Base-by-base conservation (phyloP, 2,888 invertebrate species). In the Eristalis arbustorum region DNA sequence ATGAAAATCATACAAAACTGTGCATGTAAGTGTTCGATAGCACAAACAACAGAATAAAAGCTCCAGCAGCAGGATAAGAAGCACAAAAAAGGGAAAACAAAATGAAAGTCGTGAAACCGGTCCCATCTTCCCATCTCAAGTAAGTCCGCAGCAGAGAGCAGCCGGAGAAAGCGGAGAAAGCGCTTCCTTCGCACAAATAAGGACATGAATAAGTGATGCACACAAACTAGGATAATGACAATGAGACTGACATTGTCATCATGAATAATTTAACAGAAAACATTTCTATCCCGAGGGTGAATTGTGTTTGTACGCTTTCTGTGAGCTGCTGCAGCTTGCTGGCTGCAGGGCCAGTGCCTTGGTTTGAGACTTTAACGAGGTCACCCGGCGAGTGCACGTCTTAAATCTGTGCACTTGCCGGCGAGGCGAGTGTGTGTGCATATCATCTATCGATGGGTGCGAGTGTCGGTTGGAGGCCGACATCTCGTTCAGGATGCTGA, bases 171-270 rank as follows among this genome's bases (percentile, higher is more conserved):
- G n/a, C n/a, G n/a, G n/a, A n/a, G 25, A 59, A 8, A 59, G 72
- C 25, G 28, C 25, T 73, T 73, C n/a, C n/a, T 34, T 37, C 57
- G 61, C 63, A 25, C 31, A 31, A 57, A 8, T 22, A 59, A 56
- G 34, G 42, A 56, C 64, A 71, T 64, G 78, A 78, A 66, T 66
- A 78, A 64, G 56, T 34, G 78, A 64, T 64, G 59, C 59, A 66
- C 64, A 64, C 72, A 61, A 63, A 49, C 61, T 73, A 74, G 49
- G 57, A 71, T 59, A 56, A 78, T 42, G 80, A 72, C 74, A 74
- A 75, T 69, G 78, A 78, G 68, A 75, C 78, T 84, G 84, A 84
- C 84, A 79, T 84, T 84, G 84, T 84, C 84, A 83, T 83, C 77
- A 64, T 84, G 80, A 80, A 84, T 84, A 84, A 76, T 84, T 75